A percentile compares a stretch with the other conserved stretches of the same genome.
Conservation (phyloP, 1,140 invertebrate genomes). For the Apis laboriosa region DNA sequence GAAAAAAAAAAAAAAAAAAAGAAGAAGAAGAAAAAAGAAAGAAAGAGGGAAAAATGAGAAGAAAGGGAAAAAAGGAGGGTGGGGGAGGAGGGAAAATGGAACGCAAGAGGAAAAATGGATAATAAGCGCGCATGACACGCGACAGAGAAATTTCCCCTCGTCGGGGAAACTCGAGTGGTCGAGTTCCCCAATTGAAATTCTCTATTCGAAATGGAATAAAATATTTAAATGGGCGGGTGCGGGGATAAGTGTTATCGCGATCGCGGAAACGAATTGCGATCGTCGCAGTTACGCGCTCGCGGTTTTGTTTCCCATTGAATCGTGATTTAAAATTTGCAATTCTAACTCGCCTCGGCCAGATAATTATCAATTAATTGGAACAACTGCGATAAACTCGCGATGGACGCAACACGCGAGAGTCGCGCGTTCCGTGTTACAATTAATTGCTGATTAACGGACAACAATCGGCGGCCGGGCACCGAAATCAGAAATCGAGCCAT, state of each 20-base stretch:
- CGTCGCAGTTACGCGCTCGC: background rate
- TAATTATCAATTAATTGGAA: constrained; percentile 40
- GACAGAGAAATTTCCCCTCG: background rate
- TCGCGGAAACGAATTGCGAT: background rate
- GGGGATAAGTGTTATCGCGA: constrained; percentile 18
- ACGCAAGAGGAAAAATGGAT: background rate
- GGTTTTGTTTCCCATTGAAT: background rate
- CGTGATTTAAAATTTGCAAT: constrained; percentile 21
- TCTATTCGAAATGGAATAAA: background rate
- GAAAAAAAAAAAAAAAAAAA: background rate
- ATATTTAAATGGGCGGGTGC: constrained; percentile 17
- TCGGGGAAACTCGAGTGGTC: background rate
- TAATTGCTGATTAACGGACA: constrained; percentile 61
- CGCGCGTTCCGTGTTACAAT: constrained; percentile 39
- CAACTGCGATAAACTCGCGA: constrained; percentile 13
- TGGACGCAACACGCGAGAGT: constrained; percentile 1
- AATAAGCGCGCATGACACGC: background rate
- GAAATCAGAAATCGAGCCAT: constrained; percentile 57
- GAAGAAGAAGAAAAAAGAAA: background rate
- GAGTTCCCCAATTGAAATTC: constrained; percentile 4
- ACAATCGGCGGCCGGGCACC: constrained; percentile 30
- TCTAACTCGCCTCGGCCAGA: background rate
- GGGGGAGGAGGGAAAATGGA: background rate
- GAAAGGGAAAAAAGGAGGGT: too few species aligned
- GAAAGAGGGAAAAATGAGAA: background rate